Base-by-base conservation (phyloP, 2,888 invertebrate species). In the Cistogaster globosa region DNA sequence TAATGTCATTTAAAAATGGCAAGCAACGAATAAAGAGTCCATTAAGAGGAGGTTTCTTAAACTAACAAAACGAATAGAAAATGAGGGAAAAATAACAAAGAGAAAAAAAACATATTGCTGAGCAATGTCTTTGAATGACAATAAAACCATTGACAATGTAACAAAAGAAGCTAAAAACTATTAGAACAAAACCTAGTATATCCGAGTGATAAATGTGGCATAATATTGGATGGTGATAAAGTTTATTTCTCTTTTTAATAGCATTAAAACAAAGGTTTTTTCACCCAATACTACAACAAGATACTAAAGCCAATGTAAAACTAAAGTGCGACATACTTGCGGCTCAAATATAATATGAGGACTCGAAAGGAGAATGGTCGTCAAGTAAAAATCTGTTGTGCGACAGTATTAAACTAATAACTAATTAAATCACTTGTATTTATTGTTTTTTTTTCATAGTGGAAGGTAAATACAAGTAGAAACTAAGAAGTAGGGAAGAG, bases 51-150 rank as follows among this genome's bases (percentile, higher is more conserved):
- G 63, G 48, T 71, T 71, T 42, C 63, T 57, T 62, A 48, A 55
- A 63, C 63, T 77, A 77, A 77, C n/a, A 65, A 60, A 65, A 67
- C 18, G 36, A 42, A 42, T 2, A 42, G 11, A 12, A 42, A 42
- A 42, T 12, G 12, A 38, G 38, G 38, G 38, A 12, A 12, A 42
- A 42, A 42, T 42, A 12, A 42, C 42, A 42, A 42, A 45, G 67
- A 53, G 12, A 74, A 72, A 71, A 72, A n/a, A n/a, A n/a, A n/a
- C n/a, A n/a, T n/a, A 45, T 51, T 77, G 76, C 81, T 84, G 80
- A 80, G 71, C 76, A 84, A 80, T 80, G 67, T 72, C 81, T 77
- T 81, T 81, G 77, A 77, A 51, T 77, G 81, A 84, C 81, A 84
- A 80, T 72, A 68, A 84, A 84, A 68, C 72, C 71, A 81, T 72